These are phyloP conservation scores for Hemibagrus wyckioides DNA, from an alignment of 2,113 vertebrate genomes.

Conservation along the genomic window DNA sequence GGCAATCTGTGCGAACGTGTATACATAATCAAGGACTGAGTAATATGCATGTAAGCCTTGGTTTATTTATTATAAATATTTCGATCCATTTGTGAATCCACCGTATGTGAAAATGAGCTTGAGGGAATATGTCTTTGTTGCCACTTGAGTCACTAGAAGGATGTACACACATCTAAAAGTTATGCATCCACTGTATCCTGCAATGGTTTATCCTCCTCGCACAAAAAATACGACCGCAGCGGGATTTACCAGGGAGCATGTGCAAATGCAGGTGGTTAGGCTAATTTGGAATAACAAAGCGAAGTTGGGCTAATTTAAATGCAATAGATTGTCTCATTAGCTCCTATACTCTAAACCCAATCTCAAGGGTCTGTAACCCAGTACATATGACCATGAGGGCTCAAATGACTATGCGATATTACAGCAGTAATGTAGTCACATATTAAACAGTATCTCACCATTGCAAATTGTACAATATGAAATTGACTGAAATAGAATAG, in stretches of 20 bases:
- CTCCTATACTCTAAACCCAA: neutral
- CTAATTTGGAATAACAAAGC: neutral
- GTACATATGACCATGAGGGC: neutral
- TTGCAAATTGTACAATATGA: neutral
- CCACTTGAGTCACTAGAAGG: slow-evolving; percentile 1
- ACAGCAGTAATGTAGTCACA: neutral
- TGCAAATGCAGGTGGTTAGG: neutral
- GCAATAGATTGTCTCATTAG: neutral
- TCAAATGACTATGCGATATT: neutral
- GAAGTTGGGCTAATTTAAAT: neutral
- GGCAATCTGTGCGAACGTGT: slow-evolving; percentile 40
- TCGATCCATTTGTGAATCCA: slow-evolving; percentile 29
- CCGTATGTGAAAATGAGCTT: neutral
- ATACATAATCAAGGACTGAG: slow-evolving; percentile 42
- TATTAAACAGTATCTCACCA: neutral
- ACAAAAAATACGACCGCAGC: neutral
- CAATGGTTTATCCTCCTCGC: neutral
- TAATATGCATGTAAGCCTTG: slow-evolving; percentile 51
- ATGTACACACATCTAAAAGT: neutral
- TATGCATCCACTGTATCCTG: neutral
- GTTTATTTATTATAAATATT: slow-evolving; percentile 43
- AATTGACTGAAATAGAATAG: neutral
- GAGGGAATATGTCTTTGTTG: neutral
- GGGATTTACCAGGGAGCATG: neutral
- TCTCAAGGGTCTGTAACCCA: neutral